Evolutionary conservation across 64 coral and sea anemone species (phyloP).

Genomic region (Actinia equina): DNA sequence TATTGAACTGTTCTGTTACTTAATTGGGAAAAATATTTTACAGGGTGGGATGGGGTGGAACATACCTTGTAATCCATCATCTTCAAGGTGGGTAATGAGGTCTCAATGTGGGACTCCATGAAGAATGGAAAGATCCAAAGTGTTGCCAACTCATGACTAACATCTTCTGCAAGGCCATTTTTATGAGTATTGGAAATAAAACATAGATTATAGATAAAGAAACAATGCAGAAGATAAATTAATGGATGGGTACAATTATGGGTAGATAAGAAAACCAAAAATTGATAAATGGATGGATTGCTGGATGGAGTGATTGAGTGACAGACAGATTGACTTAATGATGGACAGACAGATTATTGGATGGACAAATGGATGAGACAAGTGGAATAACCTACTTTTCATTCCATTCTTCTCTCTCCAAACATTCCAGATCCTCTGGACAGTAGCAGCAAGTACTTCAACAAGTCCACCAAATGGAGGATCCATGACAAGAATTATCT

Average conservation of each 20-base stretch:
- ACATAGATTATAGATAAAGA: too few species aligned
- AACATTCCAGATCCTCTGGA: conserved; percentile 69
- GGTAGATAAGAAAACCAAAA: too few species aligned
- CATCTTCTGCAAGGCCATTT: not conserved
- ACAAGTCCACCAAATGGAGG: conserved; percentile 96
- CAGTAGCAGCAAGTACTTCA: conserved; percentile 67
- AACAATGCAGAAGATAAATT: too few species aligned
- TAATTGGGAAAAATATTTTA: too few species aligned
- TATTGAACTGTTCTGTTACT: too few species aligned
- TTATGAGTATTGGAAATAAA: not conserved
- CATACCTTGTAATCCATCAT: conserved; percentile 98
- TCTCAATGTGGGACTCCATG: conserved; percentile 75
- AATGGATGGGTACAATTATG: too few species aligned
- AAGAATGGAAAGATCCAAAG: conserved; percentile 96
- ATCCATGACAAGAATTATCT: conserved; percentile 70
- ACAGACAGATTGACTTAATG: too few species aligned
- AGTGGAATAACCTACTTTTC: not conserved
- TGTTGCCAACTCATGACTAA: conserved; percentile 61
- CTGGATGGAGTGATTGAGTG: too few species aligned
- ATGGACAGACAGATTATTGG: too few species aligned
- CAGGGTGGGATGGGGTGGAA: too few species aligned
- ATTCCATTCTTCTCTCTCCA: conserved; percentile 5
- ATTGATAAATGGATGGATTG: too few species aligned
- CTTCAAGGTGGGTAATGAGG: conserved; percentile 62
- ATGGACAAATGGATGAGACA: not conserved